Percentiles rank a stretch among this genome's conserved stretches.
These are phyloP conservation scores for Cardiocondyla obscurior DNA, from an alignment of 1,140 invertebrate genomes.

Conservation along the genomic window DNA sequence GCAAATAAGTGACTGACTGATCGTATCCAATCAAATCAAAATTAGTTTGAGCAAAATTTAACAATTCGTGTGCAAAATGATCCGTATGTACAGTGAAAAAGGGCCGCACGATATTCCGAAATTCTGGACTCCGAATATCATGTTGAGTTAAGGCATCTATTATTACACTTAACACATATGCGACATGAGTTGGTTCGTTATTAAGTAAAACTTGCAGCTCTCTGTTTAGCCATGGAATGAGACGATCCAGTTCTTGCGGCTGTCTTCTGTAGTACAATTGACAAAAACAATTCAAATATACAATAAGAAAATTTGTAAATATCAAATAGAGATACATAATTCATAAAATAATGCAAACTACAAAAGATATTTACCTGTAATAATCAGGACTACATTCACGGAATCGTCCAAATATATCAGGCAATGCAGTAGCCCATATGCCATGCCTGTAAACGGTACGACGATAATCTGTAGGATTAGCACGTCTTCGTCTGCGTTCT, in stretches of 20 bases:
- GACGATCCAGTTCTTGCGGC: slow-evolving; percentile 90
- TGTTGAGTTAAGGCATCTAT: slow-evolving; percentile 87
- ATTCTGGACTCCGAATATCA: slow-evolving; percentile 90
- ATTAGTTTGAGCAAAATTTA: slow-evolving; percentile 92
- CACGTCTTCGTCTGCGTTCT: slow-evolving; percentile 69
- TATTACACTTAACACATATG: slow-evolving; percentile 88
- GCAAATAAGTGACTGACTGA: slow-evolving; percentile 81
- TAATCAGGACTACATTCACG: slow-evolving; percentile 90
- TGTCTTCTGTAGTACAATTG: slow-evolving; percentile 87
- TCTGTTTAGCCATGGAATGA: slow-evolving; percentile 94
- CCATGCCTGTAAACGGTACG: slow-evolving; percentile 90
- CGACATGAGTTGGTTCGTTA: slow-evolving; percentile 85
- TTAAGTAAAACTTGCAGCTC: slow-evolving; percentile 90
- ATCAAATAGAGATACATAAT: neutral
- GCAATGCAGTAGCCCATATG: slow-evolving; percentile 88
- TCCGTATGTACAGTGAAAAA: slow-evolving; percentile 87
- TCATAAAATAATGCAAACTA: neutral
- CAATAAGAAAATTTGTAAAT: neutral
- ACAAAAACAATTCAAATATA: neutral
- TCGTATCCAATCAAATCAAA: slow-evolving; percentile 93
- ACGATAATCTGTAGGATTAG: slow-evolving; percentile 84
- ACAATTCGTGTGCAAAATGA: slow-evolving; percentile 96
- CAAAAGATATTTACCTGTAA: slow-evolving; percentile 85
- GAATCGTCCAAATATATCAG: slow-evolving; percentile 87
- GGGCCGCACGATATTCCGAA: slow-evolving; percentile 86